These are phyloP conservation scores for Cecropterus lyciades DNA, from an alignment of 1,140 invertebrate genomes.

Conservation along the genomic window DNA sequence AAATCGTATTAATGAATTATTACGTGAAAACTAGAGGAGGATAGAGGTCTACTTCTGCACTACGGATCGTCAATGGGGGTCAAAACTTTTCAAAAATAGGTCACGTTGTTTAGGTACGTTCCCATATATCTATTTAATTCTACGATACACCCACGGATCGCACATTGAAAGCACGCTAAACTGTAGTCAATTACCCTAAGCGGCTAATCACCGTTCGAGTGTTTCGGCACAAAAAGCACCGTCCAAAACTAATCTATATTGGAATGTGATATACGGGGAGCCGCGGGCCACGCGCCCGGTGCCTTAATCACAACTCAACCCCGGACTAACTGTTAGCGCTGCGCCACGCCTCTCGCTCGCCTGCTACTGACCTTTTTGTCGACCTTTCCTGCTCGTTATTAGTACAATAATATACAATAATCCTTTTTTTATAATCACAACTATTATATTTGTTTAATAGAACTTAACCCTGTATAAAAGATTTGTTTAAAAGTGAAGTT, in stretches of 20 bases:
- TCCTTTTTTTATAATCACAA: background rate
- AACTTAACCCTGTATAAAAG: too few species aligned
- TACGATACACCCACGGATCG: background rate
- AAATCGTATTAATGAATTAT: too few species aligned
- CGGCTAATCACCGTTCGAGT: slow-evolving; percentile 25
- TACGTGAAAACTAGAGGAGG: too few species aligned
- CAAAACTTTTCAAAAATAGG: too few species aligned
- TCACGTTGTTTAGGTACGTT: too few species aligned
- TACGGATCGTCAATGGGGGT: too few species aligned
- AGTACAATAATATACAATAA: too few species aligned
- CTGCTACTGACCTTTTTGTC: slow-evolving; percentile 34
- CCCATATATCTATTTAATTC: too few species aligned
- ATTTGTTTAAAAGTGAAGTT: too few species aligned
- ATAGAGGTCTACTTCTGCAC: too few species aligned
- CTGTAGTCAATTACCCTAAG: slow-evolving; percentile 24
- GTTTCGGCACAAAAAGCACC: slow-evolving; percentile 67
- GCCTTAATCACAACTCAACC: slow-evolving; percentile 74
- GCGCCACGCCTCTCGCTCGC: slow-evolving; percentile 52
- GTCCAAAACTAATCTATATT: slow-evolving; percentile 79
- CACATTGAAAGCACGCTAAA: slow-evolving; percentile 10
- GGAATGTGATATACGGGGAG: slow-evolving; percentile 79
- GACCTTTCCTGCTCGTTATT: slow-evolving; percentile 23
- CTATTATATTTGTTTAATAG: too few species aligned
- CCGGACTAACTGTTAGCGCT: slow-evolving; percentile 49
- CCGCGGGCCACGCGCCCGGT: slow-evolving; percentile 65